phyloP scores from a whole-genome alignment of 2,797 vertebrate genomes.

The Phoxinus dragarum region DNA sequence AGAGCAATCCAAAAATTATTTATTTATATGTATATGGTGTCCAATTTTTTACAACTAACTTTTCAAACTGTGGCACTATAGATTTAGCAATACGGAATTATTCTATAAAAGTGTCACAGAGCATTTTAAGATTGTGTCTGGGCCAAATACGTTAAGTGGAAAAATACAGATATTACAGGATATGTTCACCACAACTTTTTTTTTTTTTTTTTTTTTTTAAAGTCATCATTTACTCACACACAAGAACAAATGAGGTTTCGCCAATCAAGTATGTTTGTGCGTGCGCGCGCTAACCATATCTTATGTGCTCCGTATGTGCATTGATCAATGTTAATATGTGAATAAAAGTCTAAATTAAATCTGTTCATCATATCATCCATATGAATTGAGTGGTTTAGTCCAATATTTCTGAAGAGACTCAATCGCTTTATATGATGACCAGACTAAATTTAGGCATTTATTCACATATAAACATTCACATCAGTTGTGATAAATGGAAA shows the following conservation, averaged over 20 bases:
- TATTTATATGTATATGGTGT: background rate
- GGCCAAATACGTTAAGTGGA: background rate
- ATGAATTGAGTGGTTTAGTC: background rate
- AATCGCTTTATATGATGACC: too few species aligned
- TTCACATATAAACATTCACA: too few species aligned
- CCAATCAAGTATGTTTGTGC: background rate
- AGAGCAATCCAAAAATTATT: background rate
- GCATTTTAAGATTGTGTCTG: background rate
- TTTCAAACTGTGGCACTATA: background rate
- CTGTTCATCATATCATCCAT: background rate
- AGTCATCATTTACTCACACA: background rate
- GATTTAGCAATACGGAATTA: background rate
- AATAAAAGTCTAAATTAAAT: too few species aligned
- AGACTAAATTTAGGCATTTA: too few species aligned
- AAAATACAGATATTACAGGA: background rate
- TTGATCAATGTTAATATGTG: too few species aligned
- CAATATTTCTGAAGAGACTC: too few species aligned
- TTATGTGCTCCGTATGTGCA: too few species aligned
- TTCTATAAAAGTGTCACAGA: background rate
- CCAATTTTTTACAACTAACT: background rate
- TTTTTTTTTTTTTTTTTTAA: background rate
- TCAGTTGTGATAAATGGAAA: too few species aligned
- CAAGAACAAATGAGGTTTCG: background rate
- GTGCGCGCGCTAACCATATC: background rate
- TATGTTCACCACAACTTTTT: background rate